Base-by-base conservation (phyloP, 2,797 vertebrate genomes). In the Pipistrellus pygmaeus region DNA sequence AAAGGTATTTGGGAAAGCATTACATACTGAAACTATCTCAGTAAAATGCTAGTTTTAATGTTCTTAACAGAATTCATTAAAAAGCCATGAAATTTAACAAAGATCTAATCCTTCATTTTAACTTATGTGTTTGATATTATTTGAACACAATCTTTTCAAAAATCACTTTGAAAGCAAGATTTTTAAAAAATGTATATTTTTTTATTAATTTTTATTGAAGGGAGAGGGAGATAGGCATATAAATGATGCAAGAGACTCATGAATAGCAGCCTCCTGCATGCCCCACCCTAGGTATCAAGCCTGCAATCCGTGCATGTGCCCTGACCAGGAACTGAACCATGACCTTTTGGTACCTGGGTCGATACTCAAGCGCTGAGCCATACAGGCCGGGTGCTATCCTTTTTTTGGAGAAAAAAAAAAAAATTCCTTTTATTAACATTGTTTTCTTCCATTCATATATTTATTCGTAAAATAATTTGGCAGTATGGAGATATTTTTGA, bases 61-160 rank as follows among this genome's bases (percentile, higher is more conserved):
- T 71, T 66, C 57, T 92, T 75, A 80, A 69, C 18, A 75, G 69
- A 76, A 71, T n/a, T 25, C 68, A 92, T 48, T 80, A 69, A 68
- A 72, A 77, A 41, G 38, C 73, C 46, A 38, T 53, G 53, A 75
- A 73, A 89, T 72, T 38, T 18, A 32, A 69, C 48, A 48, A 21
- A 84, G n/a, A 81, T 20, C 48, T 55, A 85, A 73, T 27, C 53
- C 30, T 86, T 92, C 69, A 51, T 27, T 77, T 86, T 10, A 62
- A 32, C 23, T 84, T 46, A 44, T 48, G 3, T 64, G 41, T 46
- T 18, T 77, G 23, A 86, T 88, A n/a, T 15, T 73, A 20, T 55
- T 83, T 78, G 51, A 89, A 83, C 68, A 73, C 2, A 64, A 57
- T n/a, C 48, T 82, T 80, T 62, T 21, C 11, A 60, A 60, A 81